phyloP scores from a whole-genome alignment of 2,888 invertebrate species.

The Achlya flavicornis region DNA sequence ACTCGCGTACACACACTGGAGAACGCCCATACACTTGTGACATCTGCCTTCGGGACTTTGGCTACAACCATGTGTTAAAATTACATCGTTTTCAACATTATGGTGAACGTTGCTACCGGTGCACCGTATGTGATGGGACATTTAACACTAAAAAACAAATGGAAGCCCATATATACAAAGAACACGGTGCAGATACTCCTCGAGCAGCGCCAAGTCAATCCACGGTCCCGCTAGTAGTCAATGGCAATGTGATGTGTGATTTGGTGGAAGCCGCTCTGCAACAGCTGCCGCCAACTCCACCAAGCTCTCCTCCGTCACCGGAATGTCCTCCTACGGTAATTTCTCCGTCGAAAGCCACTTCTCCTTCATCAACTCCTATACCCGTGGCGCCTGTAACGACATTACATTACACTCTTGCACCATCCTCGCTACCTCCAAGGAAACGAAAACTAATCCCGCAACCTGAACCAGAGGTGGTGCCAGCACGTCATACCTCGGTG shows the following conservation, averaged over 20 bases:
- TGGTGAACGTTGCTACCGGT: constrained; percentile 96
- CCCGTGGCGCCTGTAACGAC: constrained; percentile 73
- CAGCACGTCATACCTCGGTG: constrained; percentile 86
- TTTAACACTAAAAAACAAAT: constrained; percentile 95
- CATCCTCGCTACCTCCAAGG: constrained; percentile 87
- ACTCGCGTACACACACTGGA: constrained; percentile 95
- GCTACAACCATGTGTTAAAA: constrained; percentile 95
- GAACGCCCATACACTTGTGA: constrained; percentile 96
- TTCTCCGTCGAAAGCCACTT: constrained; percentile 40
- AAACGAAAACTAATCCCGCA: constrained; percentile 91
- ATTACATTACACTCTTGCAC: constrained; percentile 61
- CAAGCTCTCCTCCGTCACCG: constrained; percentile 81
- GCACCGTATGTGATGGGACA: constrained; percentile 95
- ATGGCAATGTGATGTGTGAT: constrained; percentile 74
- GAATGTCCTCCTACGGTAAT: constrained; percentile 67
- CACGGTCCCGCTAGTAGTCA: constrained; percentile 56
- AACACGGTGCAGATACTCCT: constrained; percentile 81
- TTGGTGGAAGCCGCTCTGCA: constrained; percentile 77
- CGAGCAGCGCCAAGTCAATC: constrained; percentile 62
- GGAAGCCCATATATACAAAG: constrained; percentile 91
- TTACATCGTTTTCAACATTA: constrained; percentile 95
- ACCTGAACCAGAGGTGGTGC: constrained; percentile 74
- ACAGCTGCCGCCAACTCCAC: constrained; percentile 83
- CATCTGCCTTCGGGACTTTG: constrained; percentile 95
- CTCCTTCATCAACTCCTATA: constrained; percentile 71